These are phyloP conservation scores for Tortricodes alternella DNA, from an alignment of 2,888 invertebrate genomes.

Conservation along the genomic window DNA sequence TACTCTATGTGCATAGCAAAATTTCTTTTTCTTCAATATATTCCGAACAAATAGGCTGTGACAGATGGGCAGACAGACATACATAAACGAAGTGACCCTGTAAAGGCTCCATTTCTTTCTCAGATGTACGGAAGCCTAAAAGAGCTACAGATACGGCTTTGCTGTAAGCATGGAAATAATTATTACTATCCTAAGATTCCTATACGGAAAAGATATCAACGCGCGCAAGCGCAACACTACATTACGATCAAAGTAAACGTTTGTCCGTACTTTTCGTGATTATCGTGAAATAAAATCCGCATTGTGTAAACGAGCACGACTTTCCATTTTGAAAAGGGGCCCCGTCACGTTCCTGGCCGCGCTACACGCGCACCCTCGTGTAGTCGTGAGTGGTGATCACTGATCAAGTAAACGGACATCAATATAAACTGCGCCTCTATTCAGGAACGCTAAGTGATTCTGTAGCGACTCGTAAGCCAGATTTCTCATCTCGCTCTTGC, in stretches of 20 bases:
- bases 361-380: conserved; percentile 5
- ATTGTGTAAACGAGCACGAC: conserved; percentile 13
- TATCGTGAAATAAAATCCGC: not conserved
- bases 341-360: conserved; percentile 8
- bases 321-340: conserved; percentile 1
- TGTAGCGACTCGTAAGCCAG: too few species aligned
- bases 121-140: too few species aligned
- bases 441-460: not conserved
- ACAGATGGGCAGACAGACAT: too few species aligned
- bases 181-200: too few species aligned
- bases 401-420: not conserved
- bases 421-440: not conserved
- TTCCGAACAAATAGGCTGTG: too few species aligned
- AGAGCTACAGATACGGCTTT: too few species aligned
- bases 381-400: conserved; percentile 1
- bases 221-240: not conserved
- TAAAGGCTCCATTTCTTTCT: too few species aligned
- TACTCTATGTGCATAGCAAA: too few species aligned
- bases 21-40: too few species aligned
- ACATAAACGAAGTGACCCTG: too few species aligned
- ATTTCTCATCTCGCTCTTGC: too few species aligned
- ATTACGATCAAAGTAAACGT: not conserved
- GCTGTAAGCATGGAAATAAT: too few species aligned
- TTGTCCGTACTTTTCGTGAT: not conserved
- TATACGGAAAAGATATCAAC: conserved; percentile 22